A percentile compares a stretch with the other conserved stretches of the same genome.
phyloP scores from a whole-genome alignment of 2,888 invertebrate species.

The Agonopterix subpropinquella region DNA sequence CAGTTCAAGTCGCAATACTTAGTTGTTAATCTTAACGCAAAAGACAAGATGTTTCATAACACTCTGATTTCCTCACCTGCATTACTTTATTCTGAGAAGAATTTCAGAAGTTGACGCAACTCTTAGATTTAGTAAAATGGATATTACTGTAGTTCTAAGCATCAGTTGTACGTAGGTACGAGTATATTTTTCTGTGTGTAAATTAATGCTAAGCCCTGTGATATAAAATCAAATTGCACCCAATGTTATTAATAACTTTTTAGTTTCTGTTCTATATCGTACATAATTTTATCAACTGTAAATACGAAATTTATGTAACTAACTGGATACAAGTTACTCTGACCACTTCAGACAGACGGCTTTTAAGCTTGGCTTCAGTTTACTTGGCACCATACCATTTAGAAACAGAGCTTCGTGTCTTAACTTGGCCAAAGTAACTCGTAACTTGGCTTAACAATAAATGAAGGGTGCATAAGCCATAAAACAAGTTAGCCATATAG shows the following conservation, averaged over 20 bases:
- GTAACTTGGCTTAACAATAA: conserved; percentile 23
- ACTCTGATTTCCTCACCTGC: too few relatives aligned
- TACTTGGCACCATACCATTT: background rate
- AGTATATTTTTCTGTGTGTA: conserved; percentile 41
- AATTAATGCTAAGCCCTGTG: conserved; percentile 50
- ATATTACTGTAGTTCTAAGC: conserved; percentile 19
- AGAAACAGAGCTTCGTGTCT: background rate
- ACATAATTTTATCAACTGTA: background rate
- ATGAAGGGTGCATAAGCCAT: conserved; percentile 52
- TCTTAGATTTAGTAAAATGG: conserved; percentile 11
- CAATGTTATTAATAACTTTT: conserved; percentile 14
- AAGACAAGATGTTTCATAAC: background rate
- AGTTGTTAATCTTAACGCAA: background rate
- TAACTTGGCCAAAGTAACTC: background rate
- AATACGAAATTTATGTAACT: conserved; percentile 7
- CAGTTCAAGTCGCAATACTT: too few relatives aligned
- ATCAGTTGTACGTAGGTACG: conserved; percentile 23
- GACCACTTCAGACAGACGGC: too few relatives aligned
- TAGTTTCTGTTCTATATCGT: conserved; percentile 9
- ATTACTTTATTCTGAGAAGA: too few relatives aligned
- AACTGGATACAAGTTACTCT: background rate
- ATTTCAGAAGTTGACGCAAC: conserved; percentile 12
- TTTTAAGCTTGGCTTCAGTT: background rate
- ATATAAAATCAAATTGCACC: conserved; percentile 46
- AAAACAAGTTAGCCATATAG: conserved; percentile 47